Evolutionary conservation across 2,113 vertebrate species (phyloP).

Genomic region (Todiramphus saurophagus): DNA sequence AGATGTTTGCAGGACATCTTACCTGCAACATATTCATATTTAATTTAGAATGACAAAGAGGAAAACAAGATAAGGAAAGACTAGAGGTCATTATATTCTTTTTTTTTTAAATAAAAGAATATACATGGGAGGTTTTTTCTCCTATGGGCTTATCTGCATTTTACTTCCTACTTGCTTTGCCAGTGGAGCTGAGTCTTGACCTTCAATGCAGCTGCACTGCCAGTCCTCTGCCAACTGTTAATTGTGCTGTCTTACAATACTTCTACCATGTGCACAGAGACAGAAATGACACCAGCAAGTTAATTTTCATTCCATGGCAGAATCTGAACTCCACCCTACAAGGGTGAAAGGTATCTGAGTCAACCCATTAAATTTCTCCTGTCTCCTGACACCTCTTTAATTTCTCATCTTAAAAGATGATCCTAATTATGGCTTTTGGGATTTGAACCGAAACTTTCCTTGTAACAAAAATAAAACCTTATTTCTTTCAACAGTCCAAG

Average conservation of each 20-base stretch:
- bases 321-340: conserved; percentile 19
- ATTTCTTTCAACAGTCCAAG: background rate
- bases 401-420: conserved; percentile 40
- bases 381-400: conserved; percentile 19
- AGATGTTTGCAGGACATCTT: background rate
- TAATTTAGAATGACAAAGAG: conserved; percentile 27
- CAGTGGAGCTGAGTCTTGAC: background rate
- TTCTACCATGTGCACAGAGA: background rate
- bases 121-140: background rate
- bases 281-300: background rate
- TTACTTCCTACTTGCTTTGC: background rate
- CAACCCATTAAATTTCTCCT: background rate
- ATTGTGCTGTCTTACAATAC: background rate
- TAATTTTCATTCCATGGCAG: conserved; percentile 17
- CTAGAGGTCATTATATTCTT: background rate
- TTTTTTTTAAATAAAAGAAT: background rate
- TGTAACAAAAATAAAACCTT: background rate
- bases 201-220: background rate
- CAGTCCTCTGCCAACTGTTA: background rate
- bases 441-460: background rate
- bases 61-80: conserved; percentile 29
- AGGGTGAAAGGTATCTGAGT: conserved; percentile 16
- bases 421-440: conserved; percentile 15
- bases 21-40: background rate
- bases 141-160: background rate